A percentile compares a stretch with the other conserved stretches of the same genome.
Evolutionary conservation across 2,797 vertebrate species (phyloP).

Genomic region (Craterocephalus amniculus): DNA sequence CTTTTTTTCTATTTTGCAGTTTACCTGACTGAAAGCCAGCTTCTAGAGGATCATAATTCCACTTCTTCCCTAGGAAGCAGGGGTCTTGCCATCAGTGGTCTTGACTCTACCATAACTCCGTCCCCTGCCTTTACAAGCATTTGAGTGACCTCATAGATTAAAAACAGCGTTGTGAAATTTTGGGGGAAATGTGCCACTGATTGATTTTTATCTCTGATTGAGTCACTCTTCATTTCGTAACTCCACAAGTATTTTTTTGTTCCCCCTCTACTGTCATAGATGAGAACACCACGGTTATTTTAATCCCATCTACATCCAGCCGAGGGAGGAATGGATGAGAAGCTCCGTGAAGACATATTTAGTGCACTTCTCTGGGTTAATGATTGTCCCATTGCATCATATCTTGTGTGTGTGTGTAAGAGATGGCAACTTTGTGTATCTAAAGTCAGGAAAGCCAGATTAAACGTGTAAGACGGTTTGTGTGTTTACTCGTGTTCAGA

Average conservation of each 20-base stretch:
- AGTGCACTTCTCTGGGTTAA: constrained; percentile 35
- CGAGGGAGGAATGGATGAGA: constrained; percentile 6
- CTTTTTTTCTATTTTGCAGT: constrained; percentile 24
- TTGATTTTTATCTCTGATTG: constrained; percentile 17
- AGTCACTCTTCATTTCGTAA: constrained; percentile 1
- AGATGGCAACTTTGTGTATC: constrained; percentile 8
- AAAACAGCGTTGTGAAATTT: constrained; percentile 49
- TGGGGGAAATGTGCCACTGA: constrained; percentile 6
- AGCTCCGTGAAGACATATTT: constrained; percentile 16
- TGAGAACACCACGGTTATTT: not conserved
- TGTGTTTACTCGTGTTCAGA: not conserved
- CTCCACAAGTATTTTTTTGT: not conserved
- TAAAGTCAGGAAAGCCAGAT: constrained; percentile 33
- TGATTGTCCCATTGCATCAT: constrained; percentile 38
- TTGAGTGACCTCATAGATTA: not conserved
- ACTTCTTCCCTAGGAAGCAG: constrained; percentile 18
- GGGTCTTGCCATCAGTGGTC: not conserved
- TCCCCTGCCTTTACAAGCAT: not conserved
- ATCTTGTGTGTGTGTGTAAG: not conserved
- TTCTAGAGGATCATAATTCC: constrained; percentile 29
- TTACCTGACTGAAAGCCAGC: constrained; percentile 42
- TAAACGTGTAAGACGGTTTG: constrained; percentile 17
- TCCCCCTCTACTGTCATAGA: not conserved
- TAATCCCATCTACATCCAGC: not conserved
- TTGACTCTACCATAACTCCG: not conserved